Conservation (phyloP, 2,888 invertebrate species). For the Dryococelus australis region DNA sequence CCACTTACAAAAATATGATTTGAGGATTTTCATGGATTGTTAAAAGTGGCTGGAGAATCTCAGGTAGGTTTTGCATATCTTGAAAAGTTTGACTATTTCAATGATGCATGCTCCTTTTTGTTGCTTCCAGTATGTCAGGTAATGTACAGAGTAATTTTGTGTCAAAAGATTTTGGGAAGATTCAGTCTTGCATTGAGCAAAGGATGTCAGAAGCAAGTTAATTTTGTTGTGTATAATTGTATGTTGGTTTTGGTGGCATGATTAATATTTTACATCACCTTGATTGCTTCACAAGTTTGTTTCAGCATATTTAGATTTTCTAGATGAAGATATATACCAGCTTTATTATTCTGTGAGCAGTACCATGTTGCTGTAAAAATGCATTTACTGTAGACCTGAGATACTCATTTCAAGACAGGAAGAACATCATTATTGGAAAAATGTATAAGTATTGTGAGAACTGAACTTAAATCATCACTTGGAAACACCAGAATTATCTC, state of each 20-base stretch:
- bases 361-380: too few relatives aligned
- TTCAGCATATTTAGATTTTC: background rate
- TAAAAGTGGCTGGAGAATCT: background rate
- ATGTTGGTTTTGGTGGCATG: background rate
- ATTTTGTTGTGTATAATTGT: background rate
- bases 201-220: background rate
- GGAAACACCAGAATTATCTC: too few relatives aligned
- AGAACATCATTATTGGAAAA: background rate
- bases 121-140: background rate
- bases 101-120: background rate
- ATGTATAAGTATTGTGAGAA: background rate
- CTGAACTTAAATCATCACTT: too few relatives aligned
- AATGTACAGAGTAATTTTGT: background rate
- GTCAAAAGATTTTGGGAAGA: background rate
- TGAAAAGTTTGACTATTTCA: background rate
- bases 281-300: background rate
- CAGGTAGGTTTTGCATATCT: background rate
- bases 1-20: background rate
- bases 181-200: background rate
- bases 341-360: background rate
- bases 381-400: too few relatives aligned
- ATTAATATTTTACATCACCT: background rate
- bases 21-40: background rate
- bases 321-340: background rate
- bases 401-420: background rate